Percentiles rank a stretch among this genome's conserved stretches.
phyloP scores from a whole-genome alignment of 2,888 invertebrate genomes.

The Chloroclysta siterata region DNA sequence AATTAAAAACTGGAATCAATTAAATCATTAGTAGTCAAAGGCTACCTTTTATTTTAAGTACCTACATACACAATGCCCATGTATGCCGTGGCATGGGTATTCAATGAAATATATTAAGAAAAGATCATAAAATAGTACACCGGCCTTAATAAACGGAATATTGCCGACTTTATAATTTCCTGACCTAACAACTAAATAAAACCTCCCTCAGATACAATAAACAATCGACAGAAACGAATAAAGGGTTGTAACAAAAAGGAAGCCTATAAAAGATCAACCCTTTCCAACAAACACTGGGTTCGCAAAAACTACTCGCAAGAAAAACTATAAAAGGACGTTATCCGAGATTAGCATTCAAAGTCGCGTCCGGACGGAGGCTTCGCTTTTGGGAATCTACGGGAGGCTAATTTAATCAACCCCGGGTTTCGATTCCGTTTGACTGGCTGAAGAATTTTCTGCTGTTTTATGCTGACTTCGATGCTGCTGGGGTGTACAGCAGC shows the following conservation, averaged over 20 bases:
- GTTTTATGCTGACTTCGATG: no score
- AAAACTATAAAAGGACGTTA: constrained; percentile 31
- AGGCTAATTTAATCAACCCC: constrained; percentile 29
- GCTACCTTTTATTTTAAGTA: no score
- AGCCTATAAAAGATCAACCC: constrained; percentile 27
- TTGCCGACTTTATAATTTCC: constrained; percentile 2
- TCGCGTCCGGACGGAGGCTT: constrained; percentile 21
- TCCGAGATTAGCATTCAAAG: constrained; percentile 37
- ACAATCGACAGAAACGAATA: constrained; percentile 17
- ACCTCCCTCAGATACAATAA: constrained; percentile 11
- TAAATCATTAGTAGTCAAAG: no score
- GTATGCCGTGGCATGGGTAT: not conserved
- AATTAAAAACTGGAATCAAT: no score
- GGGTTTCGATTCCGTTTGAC: constrained; percentile 3
- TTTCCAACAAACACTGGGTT: constrained; percentile 20
- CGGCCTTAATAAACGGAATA: no score
- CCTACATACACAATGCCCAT: no score
- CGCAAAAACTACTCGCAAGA: constrained; percentile 26
- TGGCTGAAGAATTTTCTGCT: not conserved
- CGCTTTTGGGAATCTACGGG: constrained; percentile 7
- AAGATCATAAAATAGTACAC: not conserved
- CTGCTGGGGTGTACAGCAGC: no score
- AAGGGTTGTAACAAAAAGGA: constrained; percentile 25
- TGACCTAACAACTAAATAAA: constrained; percentile 16
- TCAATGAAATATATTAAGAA: not conserved